A percentile compares a stretch with the other conserved stretches of the same genome.
phyloP scores from a whole-genome alignment of 2,113 vertebrate species.

The Nansenia antarctica region DNA sequence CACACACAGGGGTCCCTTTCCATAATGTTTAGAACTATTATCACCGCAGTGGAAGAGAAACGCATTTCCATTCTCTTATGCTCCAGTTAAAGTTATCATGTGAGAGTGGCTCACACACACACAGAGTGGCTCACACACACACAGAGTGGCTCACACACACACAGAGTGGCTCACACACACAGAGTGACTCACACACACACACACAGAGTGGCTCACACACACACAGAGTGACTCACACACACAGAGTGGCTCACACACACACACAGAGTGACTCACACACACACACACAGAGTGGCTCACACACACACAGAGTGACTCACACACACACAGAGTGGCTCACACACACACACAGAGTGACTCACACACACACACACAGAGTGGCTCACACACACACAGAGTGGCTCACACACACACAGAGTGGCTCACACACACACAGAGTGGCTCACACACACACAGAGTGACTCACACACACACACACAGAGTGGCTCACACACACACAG shows the following conservation, averaged over 20 bases:
- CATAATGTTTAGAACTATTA: too few species aligned
- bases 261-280: not conserved
- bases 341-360: not conserved
- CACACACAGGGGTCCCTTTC: not conserved
- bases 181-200: conserved; percentile 11
- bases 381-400: not conserved
- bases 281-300: not conserved
- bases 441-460: not conserved
- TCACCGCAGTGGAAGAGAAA: not conserved
- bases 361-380: not conserved
- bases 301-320: conserved; percentile 4
- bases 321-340: not conserved
- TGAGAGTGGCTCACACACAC: not conserved
- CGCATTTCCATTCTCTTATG: not conserved
- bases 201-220: not conserved
- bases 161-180: not conserved
- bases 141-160: not conserved
- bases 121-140: not conserved
- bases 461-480: conserved; percentile 1
- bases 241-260: not conserved
- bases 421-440: not conserved
- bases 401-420: not conserved
- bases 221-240: not conserved
- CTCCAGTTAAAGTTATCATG: not conserved
- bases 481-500: not conserved